A percentile compares a stretch with the other conserved stretches of the same genome.
phyloP scores from a whole-genome alignment of 92 coral and sea anemone genomes.

The Chrysogorgia sp. region DNA sequence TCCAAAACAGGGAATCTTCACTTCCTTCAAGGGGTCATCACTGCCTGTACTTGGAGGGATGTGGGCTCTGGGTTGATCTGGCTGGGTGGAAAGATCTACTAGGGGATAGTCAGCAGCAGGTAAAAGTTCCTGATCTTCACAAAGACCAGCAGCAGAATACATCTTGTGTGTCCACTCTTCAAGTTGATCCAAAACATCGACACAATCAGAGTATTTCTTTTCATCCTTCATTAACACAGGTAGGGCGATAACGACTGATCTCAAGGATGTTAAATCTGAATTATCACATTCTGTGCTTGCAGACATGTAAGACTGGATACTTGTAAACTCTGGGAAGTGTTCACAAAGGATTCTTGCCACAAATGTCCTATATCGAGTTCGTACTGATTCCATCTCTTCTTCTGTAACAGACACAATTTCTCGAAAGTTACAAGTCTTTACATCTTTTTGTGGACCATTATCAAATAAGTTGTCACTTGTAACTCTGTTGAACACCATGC shows the following conservation, averaged over 20 bases:
- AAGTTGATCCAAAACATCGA: conserved; percentile 30
- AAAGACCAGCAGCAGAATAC: conserved; percentile 9
- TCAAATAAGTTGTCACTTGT: too few relatives aligned
- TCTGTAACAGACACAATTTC: background rate
- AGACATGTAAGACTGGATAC: background rate
- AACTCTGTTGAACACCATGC: too few relatives aligned
- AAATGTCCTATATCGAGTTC: conserved; percentile 10
- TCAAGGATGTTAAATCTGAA: background rate
- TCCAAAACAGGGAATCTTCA: conserved; percentile 22
- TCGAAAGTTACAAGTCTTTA: background rate
- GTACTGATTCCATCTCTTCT: background rate
- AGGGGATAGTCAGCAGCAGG: background rate
- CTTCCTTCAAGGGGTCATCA: background rate
- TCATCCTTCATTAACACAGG: conserved; percentile 35
- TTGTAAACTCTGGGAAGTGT: background rate
- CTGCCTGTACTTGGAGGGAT: background rate
- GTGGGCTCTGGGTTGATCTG: conserved; percentile 5
- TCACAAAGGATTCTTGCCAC: conserved; percentile 12
- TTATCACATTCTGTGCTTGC: background rate
- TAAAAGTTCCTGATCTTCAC: background rate
- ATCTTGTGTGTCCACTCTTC: conserved; percentile 32
- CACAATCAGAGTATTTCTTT: conserved; percentile 11
- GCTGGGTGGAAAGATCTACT: background rate
- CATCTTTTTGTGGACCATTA: too few relatives aligned
- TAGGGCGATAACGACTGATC: conserved; percentile 16